Evolutionary conservation across 2,888 invertebrate species (phyloP), one percentile per base, ranked within the genome.

Genomic region (Allolobophora icterica): DNA sequence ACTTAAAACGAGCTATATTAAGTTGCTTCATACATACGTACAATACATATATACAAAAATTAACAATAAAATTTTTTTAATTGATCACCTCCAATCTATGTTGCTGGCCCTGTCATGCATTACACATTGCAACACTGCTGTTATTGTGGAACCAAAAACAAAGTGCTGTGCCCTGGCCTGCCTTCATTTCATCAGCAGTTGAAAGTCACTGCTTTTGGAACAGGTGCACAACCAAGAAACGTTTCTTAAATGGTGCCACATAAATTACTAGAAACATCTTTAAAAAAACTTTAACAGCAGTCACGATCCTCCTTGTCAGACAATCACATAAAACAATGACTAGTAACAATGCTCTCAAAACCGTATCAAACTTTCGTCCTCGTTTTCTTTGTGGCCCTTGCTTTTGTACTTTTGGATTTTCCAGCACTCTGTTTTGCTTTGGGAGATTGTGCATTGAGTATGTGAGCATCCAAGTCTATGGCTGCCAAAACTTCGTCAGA

Each of bases 401-500:
- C 71, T 71, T 71, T 71, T n/a, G 71, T 71, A 71, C n/a, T 71
- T n/a, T 13, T 71, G 8, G 71, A 71, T 71, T 71, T 71, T 71
- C n/a, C n/a, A n/a, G 71, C 17, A 71, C 30, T 71, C n/a, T 71
- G 30, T n/a, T 30, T 71, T 30, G 71, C n/a, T n/a, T n/a, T 71
- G 71, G 71, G 30, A n/a, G 71, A 71, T 71, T 71, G 30, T 13
- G n/a, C n/a, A 71, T 71, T 71, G 8, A 71, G 30, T n/a, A 71
- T 8, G 11, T 71, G 71, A n/a, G 71, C 71, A 71, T 71, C 71
- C 71, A 90, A 71, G 71, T 90, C 90, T 30, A 90, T 71, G 52
- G 45, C 34, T 71, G 58, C 58, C 52, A 90, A 33, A 90, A 90
- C 33, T n/a, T 90, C 90, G 17, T 89, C 89, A 19, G 45, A n/a